A percentile compares a stretch with the other conserved stretches of the same genome.
Conservation (phyloP, 2,888 invertebrate genomes). For the Coleophora deauratella region DNA sequence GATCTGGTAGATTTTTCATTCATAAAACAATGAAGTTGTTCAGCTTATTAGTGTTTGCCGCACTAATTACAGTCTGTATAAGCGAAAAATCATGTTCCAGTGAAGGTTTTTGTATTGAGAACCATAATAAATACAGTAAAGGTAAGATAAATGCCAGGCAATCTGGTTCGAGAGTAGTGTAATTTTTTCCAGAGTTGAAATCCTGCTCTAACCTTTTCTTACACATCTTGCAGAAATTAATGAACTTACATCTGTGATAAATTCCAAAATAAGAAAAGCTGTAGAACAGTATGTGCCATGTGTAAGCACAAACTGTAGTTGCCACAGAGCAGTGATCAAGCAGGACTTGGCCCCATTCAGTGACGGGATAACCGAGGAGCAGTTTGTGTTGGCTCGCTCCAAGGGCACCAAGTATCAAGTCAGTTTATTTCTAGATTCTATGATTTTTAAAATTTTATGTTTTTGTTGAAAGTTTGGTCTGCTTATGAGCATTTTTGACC, state of each 20-base stretch:
- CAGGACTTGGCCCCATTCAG: constrained; percentile 81
- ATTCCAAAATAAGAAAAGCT: constrained; percentile 64
- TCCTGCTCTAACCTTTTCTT: not conserved
- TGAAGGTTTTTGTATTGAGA: constrained; percentile 14
- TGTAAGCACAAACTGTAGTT: constrained; percentile 73
- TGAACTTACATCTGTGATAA: constrained; percentile 47
- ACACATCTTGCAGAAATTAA: constrained; percentile 60
- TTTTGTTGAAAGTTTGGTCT: too few relatives aligned
- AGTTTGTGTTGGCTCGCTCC: constrained; percentile 73
- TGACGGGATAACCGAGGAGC: constrained; percentile 80
- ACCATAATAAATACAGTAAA: constrained; percentile 22
- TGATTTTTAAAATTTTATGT: not conserved
- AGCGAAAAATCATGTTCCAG: constrained; percentile 2
- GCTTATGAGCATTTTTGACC: too few relatives aligned
- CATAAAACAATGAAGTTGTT: too few relatives aligned
- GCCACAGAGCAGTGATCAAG: constrained; percentile 77
- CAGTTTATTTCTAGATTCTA: constrained; percentile 12
- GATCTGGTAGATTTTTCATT: too few relatives aligned
- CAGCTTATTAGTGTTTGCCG: too few relatives aligned
- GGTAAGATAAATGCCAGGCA: constrained; percentile 14
- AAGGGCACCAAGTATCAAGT: constrained; percentile 65
- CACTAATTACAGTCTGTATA: not conserved
- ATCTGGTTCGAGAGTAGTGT: too few relatives aligned
- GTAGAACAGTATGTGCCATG: constrained; percentile 71
- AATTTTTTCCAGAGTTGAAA: too few relatives aligned